A percentile compares a stretch with the other conserved stretches of the same genome.
phyloP scores from a whole-genome alignment of 2,888 invertebrate genomes.

The Morpho helenor region DNA sequence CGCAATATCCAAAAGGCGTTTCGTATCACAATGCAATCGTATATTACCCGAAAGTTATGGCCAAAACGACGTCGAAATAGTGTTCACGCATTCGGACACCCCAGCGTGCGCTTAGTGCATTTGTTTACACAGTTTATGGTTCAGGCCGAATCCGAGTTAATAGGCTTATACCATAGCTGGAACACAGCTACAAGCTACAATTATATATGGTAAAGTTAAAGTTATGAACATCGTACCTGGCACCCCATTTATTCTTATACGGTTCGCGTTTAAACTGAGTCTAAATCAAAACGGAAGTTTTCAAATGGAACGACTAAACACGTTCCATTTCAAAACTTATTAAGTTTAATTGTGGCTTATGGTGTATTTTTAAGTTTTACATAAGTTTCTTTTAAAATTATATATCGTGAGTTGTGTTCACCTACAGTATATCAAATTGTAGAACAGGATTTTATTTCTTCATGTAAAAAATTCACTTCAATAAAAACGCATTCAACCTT shows the following conservation, averaged over 20 bases:
- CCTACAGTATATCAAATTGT: too few relatives aligned
- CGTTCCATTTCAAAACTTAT: neutral
- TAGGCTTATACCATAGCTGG: constrained; percentile 31
- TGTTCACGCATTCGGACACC: constrained; percentile 25
- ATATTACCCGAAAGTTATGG: constrained; percentile 24
- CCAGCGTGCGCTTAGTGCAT: constrained; percentile 26
- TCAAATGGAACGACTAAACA: constrained; percentile 3
- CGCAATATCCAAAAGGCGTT: constrained; percentile 12
- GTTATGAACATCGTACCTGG: constrained; percentile 21
- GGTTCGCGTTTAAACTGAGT: constrained; percentile 8
- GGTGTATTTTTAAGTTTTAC: too few relatives aligned
- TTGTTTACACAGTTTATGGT: constrained; percentile 29
- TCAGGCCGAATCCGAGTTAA: constrained; percentile 30
- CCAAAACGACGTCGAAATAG: constrained; percentile 22
- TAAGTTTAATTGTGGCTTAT: too few relatives aligned
- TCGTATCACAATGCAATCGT: constrained; percentile 22
- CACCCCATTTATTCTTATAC: constrained; percentile 22
- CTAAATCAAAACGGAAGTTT: constrained; percentile 4
- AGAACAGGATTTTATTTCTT: too few relatives aligned
- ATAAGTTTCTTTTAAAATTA: too few relatives aligned
- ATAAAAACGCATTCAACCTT: too few relatives aligned
- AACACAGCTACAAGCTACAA: constrained; percentile 22
- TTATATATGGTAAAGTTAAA: constrained; percentile 28
- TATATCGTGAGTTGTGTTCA: too few relatives aligned
- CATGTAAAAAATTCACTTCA: too few relatives aligned